Evolutionary conservation across 2,888 invertebrate species (phyloP).

Genomic region (Leptarthrus brevirostris): DNA sequence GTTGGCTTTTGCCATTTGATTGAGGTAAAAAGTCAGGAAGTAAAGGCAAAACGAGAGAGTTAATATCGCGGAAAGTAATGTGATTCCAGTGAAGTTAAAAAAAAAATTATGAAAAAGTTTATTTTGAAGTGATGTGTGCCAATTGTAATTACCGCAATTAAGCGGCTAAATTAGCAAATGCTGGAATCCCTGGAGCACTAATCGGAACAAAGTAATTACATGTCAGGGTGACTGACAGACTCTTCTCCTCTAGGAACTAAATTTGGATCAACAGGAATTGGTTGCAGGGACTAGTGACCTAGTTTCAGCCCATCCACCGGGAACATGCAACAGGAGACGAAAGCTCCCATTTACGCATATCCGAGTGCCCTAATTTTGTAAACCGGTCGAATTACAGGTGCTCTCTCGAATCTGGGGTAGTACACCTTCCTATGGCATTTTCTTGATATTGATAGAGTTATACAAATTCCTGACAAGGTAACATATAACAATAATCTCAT

Average conservation of each 20-base stretch:
- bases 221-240: conserved; percentile 22
- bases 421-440: too few species aligned
- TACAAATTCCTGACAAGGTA: too few species aligned
- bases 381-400: conserved; percentile 9
- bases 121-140: background rate
- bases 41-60: background rate
- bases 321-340: conserved; percentile 28
- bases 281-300: conserved; percentile 37
- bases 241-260: conserved; percentile 7
- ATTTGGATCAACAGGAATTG: conserved; percentile 38
- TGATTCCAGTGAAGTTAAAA: background rate
- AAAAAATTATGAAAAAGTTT: background rate
- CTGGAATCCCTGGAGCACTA: background rate
- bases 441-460: too few species aligned
- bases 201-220: conserved; percentile 1
- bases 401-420: too few species aligned
- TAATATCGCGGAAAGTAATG: background rate
- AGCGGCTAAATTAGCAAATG: background rate
- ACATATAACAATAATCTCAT: too few species aligned
- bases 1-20: background rate
- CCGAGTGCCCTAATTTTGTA: conserved; percentile 16
- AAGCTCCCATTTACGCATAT: conserved; percentile 13
- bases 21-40: background rate
- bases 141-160: background rate
- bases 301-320: conserved; percentile 36